These are phyloP conservation scores for Bombus sibiricus DNA, from an alignment of 1,140 invertebrate genomes.

Conservation along the genomic window DNA sequence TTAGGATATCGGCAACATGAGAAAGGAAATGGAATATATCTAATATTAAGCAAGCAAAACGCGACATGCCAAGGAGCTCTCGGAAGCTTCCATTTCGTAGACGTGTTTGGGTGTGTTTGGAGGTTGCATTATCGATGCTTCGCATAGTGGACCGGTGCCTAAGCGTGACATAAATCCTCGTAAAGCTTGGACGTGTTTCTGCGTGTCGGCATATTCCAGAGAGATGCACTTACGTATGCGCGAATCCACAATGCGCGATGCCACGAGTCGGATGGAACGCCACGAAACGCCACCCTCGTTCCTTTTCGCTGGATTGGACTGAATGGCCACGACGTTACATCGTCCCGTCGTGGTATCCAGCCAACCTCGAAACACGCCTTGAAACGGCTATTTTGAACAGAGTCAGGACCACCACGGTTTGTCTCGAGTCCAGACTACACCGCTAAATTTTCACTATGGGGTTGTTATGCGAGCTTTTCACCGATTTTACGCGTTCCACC, in stretches of 20 bases:
- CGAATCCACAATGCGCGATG: conserved; percentile 62
- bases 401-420: neutral
- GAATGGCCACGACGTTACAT: conserved; percentile 72
- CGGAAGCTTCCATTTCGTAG: neutral
- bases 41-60: neutral
- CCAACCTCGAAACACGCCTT: conserved; percentile 47
- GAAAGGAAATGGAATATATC: no score
- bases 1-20: no score
- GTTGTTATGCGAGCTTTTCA: neutral
- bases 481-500: neutral
- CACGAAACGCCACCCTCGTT: conserved; percentile 74
- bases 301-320: conserved; percentile 77
- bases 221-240: conserved; percentile 74
- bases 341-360: conserved; percentile 36
- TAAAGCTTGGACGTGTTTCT: conserved; percentile 71
- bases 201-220: conserved; percentile 43
- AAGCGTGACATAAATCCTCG: conserved; percentile 75
- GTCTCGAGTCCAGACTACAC: neutral
- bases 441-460: neutral
- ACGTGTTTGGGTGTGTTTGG: neutral
- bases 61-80: neutral
- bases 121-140: conserved; percentile 28
- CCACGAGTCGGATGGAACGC: conserved; percentile 51
- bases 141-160: conserved; percentile 48
- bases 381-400: conserved; percentile 14